Evolutionary conservation across 2,113 vertebrate genomes (phyloP), one percentile per base, ranked within the genome.

Genomic region (Cervus canadensis): DNA sequence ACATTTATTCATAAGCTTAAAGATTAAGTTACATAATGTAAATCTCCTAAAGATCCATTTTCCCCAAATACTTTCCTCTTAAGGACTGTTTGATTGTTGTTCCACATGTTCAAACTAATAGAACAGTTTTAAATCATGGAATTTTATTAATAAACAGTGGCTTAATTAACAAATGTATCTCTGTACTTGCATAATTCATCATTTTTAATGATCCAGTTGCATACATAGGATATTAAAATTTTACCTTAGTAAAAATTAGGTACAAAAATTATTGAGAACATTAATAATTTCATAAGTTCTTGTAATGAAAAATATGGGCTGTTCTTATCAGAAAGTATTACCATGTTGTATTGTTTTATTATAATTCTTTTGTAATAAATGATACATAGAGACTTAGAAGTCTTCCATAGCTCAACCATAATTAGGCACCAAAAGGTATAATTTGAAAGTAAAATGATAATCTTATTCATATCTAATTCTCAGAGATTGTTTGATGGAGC

Each of bases 371-470:
- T 92, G 30, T 90, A 57, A 48, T 94, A 94, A 71, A 52, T 85
- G 4, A 88, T 74, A 79, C 96, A 86, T 84, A 45, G 48, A 64
- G 64, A 94, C 89, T 97, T 45, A 64, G 30, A 74, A 60, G 59
- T 97, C 45, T 98, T 96, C 57, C n/a, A 30, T 33, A 89, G 7
- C 3, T 57, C 87, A 97, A 90, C 30, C 50, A 43, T 60, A 54
- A 0, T 59, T 81, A 85, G 19, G 26, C 57, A 81, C 17, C 54
- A 56, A 84, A 96, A 76, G 33, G 21, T 96, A 64, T 95, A 57
- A 91, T 89, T 95, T 94, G 56, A 76, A 94, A 96, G 82, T 7
- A 94, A 45, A 21, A 21, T 76, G 19, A 92, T 96, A 97, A 95
- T 95, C 57, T 94, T 43, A n/a, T 33, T 87, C 5, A 45, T 45